These are phyloP conservation scores for Nymphalis io DNA, from an alignment of 1,140 invertebrate genomes.

Conservation along the genomic window DNA sequence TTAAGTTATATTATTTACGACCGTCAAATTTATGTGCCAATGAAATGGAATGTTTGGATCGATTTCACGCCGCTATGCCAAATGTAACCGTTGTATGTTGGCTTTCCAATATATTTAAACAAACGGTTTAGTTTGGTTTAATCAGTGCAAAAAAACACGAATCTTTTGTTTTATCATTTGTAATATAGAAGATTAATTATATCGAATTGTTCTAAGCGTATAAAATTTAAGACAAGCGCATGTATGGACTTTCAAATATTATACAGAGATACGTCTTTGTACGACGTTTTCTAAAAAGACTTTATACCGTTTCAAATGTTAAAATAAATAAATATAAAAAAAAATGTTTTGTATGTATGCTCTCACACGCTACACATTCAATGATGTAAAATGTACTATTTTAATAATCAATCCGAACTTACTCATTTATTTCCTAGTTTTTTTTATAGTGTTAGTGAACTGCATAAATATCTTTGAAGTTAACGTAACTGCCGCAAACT, in stretches of 20 bases:
- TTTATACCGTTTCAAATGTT: background rate
- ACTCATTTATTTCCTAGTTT: background rate
- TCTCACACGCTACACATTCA: background rate
- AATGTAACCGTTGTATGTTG: conserved; percentile 2
- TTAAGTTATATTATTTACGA: background rate
- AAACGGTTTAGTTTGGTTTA: background rate
- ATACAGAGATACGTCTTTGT: no score
- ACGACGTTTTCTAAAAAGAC: no score
- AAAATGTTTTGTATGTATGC: background rate
- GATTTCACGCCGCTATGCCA: background rate
- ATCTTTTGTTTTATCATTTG: background rate
- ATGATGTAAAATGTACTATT: background rate
- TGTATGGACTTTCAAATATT: background rate
- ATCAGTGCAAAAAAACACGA: background rate
- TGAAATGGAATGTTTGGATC: conserved; percentile 1
- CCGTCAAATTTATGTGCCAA: background rate
- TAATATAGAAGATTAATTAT: background rate
- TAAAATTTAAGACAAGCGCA: background rate
- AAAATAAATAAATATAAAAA: background rate
- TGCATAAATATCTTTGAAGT: background rate
- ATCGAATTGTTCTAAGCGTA: background rate
- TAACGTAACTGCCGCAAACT: background rate
- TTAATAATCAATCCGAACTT: background rate
- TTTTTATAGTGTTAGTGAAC: background rate
- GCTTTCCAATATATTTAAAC: background rate